Percentiles rank a stretch among this genome's conserved stretches.
Evolutionary conservation across 2,113 vertebrate genomes (phyloP).

Genomic region (Rhinoptilus africanus): DNA sequence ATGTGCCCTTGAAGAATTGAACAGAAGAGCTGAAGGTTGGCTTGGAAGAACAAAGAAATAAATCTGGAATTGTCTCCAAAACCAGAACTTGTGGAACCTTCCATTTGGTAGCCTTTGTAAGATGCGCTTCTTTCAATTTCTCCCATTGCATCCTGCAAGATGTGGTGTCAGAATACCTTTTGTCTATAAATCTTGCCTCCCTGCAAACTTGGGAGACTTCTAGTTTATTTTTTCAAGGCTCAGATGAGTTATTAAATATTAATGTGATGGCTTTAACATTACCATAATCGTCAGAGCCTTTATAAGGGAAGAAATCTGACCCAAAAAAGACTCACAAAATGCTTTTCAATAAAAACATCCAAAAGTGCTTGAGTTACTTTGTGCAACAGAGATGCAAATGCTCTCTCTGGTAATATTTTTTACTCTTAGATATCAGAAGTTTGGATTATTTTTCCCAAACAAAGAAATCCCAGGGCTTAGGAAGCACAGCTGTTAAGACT

Average conservation of each 20-base stretch:
- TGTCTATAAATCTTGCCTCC: neutral
- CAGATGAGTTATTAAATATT: neutral
- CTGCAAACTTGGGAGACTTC: neutral
- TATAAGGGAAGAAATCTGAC: neutral
- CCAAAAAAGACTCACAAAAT: neutral
- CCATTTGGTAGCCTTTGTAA: neutral
- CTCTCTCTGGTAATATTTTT: neutral
- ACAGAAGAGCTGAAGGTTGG: neutral
- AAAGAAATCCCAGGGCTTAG: neutral
- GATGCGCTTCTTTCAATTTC: neutral
- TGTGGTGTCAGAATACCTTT: neutral
- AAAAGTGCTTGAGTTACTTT: neutral
- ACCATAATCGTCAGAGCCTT: neutral
- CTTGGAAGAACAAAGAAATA: neutral
- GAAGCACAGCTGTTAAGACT: neutral
- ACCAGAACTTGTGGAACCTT: neutral
- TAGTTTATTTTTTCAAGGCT: neutral
- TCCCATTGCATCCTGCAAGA: neutral
- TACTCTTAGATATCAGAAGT: neutral
- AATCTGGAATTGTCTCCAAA: neutral
- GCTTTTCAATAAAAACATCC: neutral
- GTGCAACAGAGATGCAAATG: neutral
- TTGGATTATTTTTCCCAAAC: conserved; percentile 15
- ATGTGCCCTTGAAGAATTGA: neutral
- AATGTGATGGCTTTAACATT: neutral